Evolutionary conservation across 2,888 invertebrate genomes (phyloP).

Genomic region (Ectobius pallidus): DNA sequence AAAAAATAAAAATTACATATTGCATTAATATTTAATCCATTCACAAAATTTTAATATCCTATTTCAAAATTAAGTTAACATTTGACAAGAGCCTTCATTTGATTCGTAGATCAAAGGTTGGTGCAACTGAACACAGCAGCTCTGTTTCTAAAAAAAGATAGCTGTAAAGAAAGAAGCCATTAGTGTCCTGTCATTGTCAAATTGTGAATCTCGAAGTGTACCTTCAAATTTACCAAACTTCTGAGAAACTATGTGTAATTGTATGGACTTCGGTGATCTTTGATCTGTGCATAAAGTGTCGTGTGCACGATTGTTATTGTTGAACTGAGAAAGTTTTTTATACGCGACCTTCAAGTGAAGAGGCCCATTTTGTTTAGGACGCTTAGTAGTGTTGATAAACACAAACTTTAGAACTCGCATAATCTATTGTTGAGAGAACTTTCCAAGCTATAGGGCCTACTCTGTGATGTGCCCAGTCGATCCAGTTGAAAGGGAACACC

Average conservation of each 20-base stretch:
- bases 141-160: conserved; percentile 7
- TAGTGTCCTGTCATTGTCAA: conserved; percentile 18
- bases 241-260: background rate
- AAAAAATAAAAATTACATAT: too few species aligned
- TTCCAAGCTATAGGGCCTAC: background rate
- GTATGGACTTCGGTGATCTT: background rate
- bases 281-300: conserved; percentile 1
- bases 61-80: too few species aligned
- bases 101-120: background rate
- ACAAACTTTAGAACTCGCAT: background rate
- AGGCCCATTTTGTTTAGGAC: background rate
- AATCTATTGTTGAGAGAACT: background rate
- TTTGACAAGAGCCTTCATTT: too few species aligned
- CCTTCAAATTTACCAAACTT: background rate
- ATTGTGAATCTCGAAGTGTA: background rate
- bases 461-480: conserved; percentile 48
- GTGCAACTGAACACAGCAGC: background rate
- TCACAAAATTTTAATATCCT: too few species aligned
- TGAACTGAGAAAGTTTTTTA: background rate
- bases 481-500: conserved; percentile 44
- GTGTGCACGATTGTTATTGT: background rate
- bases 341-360: background rate
- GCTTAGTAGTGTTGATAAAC: conserved; percentile 15
- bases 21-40: too few species aligned
- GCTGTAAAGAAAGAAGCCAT: background rate